Evolutionary conservation across 1,140 invertebrate species (phyloP), one percentile per base, ranked within the genome.

Genomic region (Brachionus paranguensis): DNA sequence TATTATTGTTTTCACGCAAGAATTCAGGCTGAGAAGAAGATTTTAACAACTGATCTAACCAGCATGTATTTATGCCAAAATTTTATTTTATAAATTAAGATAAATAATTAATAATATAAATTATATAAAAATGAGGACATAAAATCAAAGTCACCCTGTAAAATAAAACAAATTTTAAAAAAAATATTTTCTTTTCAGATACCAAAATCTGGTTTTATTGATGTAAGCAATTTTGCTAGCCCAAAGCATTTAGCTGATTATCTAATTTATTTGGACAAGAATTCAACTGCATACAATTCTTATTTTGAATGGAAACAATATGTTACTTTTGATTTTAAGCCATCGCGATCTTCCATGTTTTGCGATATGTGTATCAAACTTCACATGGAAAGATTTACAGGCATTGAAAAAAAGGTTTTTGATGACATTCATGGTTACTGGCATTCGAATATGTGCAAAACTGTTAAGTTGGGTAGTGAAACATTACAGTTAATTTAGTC

Each of bases 221-320:
- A 84, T 84, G 84, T 81, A 5, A 60, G 55, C 0, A 81, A 86
- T 70, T 86, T 78, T 55, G 1, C 12, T 11, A 68, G 74, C 2
- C 76, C 83, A n/a, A 83, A 83, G 65, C 78, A 85, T 4, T 72
- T 86, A 29, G 85, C 85, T 1, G 78, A 85, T 11, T 78, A 85
- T 72, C 41, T 86, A 0, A n/a, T 83, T 20, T 84, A 85, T 65
- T 74, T 86, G 6, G 85, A 53, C 14, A 55, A 65, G 10, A 72
- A 81, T 41, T n/a, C 17, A 37, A n/a, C 17, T 20, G 64, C 76
- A 12, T 81, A 72, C 41, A 60, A 70, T 70, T 37, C 45, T 27
- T 83, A 81, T 55, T 83, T 83, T 29, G 43, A 70, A 55, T 83
- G 65, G 72, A 85, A 43, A 29, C 17, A 78, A 43, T 17, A 50